Evolutionary conservation across 2,888 invertebrate genomes (phyloP), one percentile per base, ranked within the genome.

Genomic region (Plutella xylostella): DNA sequence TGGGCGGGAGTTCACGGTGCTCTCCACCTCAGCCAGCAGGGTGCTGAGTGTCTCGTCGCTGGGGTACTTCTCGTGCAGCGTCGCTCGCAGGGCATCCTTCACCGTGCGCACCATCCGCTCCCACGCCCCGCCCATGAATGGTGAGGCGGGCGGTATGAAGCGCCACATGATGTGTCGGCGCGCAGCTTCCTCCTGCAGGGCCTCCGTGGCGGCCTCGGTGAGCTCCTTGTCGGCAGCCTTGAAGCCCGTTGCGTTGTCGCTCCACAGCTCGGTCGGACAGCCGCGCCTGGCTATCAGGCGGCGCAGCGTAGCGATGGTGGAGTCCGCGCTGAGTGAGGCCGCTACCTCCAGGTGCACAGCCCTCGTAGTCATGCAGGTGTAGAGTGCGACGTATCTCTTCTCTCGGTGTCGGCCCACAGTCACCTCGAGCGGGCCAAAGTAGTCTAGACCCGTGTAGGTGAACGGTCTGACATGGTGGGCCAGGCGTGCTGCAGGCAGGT

Each of bases 201-300:
- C n/a, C n/a, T n/a, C n/a, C n/a, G n/a, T n/a, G n/a, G n/a, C n/a
- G n/a, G 28, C 28, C 28, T 28, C 28, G 11, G 28, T n/a, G 28
- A 53, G 30, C 34, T 54, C 52, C 1, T 14, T 14, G 30, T 42
- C 38, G 2, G 50, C 47, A 17, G 49, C 51, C 6, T 38, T 17
- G 3, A 53, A 46, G 37, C 51, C 49, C 0, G 51, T 53, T 1
- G 47, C 52, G 14, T 53, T 50, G 25, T 54, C 52, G 7, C 14
- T 14, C 3, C 15, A 33, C 7, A 33, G n/a, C n/a, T 33, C 33
- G 15, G 33, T 33, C 33, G 33, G 33, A 14, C 4, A 33, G 39
- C 20, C 38, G 3, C 42, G 31, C 5, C 42, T 31, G 4, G 31
- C 33, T 19, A 33, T 20, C 42, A 42, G 31, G 20, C 42, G 42